phyloP scores from a whole-genome alignment of 2,888 invertebrate genomes.

The Acanthopleura granulata region DNA sequence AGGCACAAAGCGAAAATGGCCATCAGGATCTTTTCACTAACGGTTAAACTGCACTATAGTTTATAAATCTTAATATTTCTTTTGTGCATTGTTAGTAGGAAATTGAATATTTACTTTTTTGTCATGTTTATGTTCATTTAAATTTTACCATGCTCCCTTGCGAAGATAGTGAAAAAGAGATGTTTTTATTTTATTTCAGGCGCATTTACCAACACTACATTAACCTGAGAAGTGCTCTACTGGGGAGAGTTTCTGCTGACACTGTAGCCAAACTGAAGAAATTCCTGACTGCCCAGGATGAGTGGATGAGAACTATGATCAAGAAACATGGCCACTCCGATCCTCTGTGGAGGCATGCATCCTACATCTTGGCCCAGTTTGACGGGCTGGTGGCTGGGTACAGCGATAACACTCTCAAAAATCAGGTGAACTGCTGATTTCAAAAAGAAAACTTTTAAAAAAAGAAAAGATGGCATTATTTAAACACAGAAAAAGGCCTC shows the following conservation, averaged over 20 bases:
- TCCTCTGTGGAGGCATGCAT: conserved; percentile 59
- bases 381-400: conserved; percentile 63
- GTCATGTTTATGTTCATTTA: too few relatives aligned
- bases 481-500: too few relatives aligned
- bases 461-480: too few relatives aligned
- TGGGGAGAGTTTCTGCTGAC: conserved; percentile 24
- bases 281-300: conserved; percentile 52
- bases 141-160: too few relatives aligned
- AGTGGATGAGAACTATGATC: conserved; percentile 52
- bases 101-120: too few relatives aligned
- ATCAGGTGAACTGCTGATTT: background rate
- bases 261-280: conserved; percentile 36
- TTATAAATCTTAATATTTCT: too few relatives aligned
- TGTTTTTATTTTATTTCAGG: conserved; percentile 43
- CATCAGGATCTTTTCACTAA: too few relatives aligned
- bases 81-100: too few relatives aligned
- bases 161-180: too few relatives aligned
- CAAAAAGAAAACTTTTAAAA: too few relatives aligned
- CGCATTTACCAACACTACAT: conserved; percentile 58
- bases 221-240: conserved; percentile 49
- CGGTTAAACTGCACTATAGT: too few relatives aligned
- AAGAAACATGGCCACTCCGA: conserved; percentile 36
- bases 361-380: conserved; percentile 58
- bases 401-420: conserved; percentile 26
- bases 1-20: too few relatives aligned